These are phyloP conservation scores for Aleiodes alternator DNA, from an alignment of 2,888 invertebrate genomes.

Conservation along the genomic window DNA sequence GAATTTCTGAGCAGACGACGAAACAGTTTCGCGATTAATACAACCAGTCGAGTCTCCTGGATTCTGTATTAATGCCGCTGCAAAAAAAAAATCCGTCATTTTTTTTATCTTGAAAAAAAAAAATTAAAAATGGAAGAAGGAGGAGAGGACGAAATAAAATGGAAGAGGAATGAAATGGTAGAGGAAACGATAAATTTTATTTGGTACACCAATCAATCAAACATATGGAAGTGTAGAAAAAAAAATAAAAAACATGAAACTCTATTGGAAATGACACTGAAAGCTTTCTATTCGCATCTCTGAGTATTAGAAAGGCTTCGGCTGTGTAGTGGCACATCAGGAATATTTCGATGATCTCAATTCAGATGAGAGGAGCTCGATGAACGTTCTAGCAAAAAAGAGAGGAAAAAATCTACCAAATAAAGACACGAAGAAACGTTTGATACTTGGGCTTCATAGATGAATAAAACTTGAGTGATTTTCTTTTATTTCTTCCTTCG, in stretches of 20 bases:
- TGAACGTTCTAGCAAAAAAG: constrained; percentile 14
- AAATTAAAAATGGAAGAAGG: neutral
- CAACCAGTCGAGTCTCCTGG: neutral
- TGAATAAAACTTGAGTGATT: too few species aligned
- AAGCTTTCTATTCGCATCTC: constrained; percentile 7
- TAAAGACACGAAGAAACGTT: neutral
- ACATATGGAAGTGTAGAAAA: constrained; percentile 10
- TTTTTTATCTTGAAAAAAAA: neutral
- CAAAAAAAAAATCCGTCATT: neutral
- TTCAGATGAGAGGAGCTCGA: constrained; percentile 23
- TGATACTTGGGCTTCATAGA: neutral
- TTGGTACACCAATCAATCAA: neutral
- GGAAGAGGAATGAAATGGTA: neutral
- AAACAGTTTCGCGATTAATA: constrained; percentile 9
- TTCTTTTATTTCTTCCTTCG: too few species aligned
- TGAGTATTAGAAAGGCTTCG: neutral
- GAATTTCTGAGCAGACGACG: neutral
- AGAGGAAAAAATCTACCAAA: neutral
- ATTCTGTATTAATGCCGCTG: neutral
- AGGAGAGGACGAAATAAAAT: neutral
- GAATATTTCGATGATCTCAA: constrained; percentile 12
- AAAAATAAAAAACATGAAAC: neutral
- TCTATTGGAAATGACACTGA: constrained; percentile 13
- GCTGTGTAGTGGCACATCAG: constrained; percentile 21
- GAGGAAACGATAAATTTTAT: neutral